These are phyloP conservation scores for Saguinus imperator DNA, from an alignment of 2,113 vertebrate species.

Conservation along the genomic window DNA sequence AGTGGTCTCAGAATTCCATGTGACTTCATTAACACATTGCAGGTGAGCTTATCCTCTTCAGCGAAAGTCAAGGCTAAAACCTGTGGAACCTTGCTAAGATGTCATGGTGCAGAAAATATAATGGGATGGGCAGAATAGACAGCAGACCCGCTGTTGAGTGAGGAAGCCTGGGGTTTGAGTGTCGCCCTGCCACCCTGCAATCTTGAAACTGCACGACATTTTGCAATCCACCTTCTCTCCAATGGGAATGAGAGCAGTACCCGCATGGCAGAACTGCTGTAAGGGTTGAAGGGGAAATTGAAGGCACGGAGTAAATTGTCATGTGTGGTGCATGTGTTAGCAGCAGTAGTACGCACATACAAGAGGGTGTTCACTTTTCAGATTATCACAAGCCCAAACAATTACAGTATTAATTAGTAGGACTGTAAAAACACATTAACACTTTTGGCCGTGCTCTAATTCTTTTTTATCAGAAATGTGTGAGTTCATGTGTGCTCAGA, in stretches of 20 bases:
- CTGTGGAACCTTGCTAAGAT: neutral
- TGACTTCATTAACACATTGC: neutral
- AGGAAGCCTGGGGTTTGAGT: neutral
- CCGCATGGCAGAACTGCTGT: too few relatives aligned
- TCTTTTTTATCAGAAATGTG: neutral
- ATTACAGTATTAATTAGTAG: neutral
- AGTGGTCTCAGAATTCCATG: neutral
- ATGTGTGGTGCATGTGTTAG: neutral
- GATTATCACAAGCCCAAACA: neutral
- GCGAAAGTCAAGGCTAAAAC: neutral
- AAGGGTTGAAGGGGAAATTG: neutral
- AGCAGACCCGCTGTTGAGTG: neutral
- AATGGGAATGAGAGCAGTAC: neutral
- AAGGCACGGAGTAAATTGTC: neutral
- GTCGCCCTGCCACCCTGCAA: neutral
- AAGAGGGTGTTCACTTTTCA: neutral
- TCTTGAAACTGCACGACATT: neutral
- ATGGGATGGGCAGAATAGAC: too few relatives aligned
- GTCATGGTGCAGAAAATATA: neutral
- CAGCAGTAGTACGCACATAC: neutral
- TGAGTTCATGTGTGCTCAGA: neutral
- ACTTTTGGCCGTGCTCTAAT: neutral
- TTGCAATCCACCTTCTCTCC: neutral
- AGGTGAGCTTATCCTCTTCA: neutral
- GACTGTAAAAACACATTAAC: neutral